Evolutionary conservation across 2,797 vertebrate species (phyloP).

Genomic region (Cyclura pinguis): DNA sequence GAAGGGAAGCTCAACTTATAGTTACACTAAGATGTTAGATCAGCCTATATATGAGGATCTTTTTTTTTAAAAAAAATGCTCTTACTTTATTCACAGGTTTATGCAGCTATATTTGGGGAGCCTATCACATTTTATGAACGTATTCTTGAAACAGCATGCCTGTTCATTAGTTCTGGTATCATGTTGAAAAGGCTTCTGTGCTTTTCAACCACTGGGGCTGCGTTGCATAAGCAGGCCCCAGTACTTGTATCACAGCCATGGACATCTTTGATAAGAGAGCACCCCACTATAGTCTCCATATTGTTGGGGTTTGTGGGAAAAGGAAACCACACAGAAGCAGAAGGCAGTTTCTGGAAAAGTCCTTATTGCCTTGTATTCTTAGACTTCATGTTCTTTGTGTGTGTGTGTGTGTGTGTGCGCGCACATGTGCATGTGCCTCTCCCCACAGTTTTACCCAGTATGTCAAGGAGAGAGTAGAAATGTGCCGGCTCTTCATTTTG

Average conservation of each 20-base stretch:
- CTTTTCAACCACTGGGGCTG: not conserved
- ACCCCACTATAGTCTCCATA: no score
- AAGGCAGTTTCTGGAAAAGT: not conserved
- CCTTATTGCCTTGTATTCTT: not conserved
- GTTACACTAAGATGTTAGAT: not conserved
- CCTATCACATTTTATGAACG: not conserved
- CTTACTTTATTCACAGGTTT: not conserved
- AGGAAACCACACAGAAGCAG: not conserved
- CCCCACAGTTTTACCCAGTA: not conserved
- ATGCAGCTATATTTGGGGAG: not conserved
- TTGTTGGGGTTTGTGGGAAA: no score
- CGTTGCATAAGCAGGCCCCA: not conserved
- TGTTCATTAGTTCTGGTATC: not conserved
- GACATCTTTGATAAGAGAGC: no score
- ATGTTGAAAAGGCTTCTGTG: not conserved
- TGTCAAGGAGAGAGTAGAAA: not conserved
- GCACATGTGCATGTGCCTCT: no score
- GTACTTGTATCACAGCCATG: not conserved
- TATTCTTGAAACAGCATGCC: not conserved
- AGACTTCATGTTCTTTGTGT: not conserved
- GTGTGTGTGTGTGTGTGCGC: no score
- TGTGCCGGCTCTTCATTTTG: not conserved
- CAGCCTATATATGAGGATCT: not conserved
- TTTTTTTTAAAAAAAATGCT: not conserved
- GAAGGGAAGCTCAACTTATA: no score